phyloP scores from a whole-genome alignment of 2,797 vertebrate species.

The Betta splendens region DNA sequence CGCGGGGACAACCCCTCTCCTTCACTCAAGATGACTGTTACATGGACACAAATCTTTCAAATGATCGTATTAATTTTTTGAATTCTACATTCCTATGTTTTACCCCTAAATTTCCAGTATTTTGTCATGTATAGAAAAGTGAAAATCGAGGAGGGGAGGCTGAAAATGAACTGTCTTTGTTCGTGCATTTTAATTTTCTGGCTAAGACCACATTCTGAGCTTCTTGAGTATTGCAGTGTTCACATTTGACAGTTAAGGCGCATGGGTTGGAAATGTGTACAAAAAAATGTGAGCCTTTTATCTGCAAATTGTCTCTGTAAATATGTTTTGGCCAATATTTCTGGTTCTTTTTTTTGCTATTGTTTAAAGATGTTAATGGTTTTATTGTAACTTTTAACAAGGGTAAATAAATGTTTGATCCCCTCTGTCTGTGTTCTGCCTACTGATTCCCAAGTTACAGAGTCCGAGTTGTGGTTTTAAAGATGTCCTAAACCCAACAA shows the following conservation, averaged over 20 bases:
- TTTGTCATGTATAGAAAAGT: constrained; percentile 82
- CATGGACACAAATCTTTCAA: constrained; percentile 79
- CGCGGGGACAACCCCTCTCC: constrained; percentile 62
- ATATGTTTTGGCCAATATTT: constrained; percentile 92
- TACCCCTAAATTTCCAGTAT: constrained; percentile 79
- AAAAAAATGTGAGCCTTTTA: constrained; percentile 90
- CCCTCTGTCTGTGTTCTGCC: constrained; percentile 65
- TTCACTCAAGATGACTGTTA: constrained; percentile 79
- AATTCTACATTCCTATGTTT: constrained; percentile 82
- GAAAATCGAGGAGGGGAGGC: constrained; percentile 70
- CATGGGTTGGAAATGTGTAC: constrained; percentile 80
- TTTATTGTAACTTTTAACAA: constrained; percentile 87
- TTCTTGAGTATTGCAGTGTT: constrained; percentile 85
- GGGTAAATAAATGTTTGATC: constrained; percentile 87
- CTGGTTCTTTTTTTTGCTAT: constrained; percentile 93
- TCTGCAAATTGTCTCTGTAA: constrained; percentile 92
- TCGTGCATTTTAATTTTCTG: constrained; percentile 75
- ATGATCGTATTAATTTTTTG: constrained; percentile 75
- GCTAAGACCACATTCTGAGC: constrained; percentile 80
- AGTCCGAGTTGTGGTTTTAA: too few species aligned
- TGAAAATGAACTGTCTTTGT: constrained; percentile 76
- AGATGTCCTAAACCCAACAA: too few species aligned
- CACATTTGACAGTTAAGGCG: constrained; percentile 84
- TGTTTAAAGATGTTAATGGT: constrained; percentile 87
- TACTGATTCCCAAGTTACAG: constrained; percentile 50